Evolutionary conservation across 64 coral and sea anemone species (phyloP), one percentile per base, ranked within the genome.

Genomic region (Dendrophyllia cribrosa): DNA sequence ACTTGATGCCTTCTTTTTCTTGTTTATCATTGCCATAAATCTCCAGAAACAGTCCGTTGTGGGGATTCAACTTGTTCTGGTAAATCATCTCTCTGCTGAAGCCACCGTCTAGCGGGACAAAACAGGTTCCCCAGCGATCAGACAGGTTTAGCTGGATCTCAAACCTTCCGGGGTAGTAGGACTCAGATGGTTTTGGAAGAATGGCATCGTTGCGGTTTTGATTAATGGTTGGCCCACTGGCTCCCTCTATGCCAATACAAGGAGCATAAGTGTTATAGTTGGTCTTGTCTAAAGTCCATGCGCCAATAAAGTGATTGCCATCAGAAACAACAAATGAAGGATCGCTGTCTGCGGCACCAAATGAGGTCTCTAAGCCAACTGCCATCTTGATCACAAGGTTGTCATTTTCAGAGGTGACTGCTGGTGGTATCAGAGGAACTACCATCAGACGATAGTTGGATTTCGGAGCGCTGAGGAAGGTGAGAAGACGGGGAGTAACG

Each of bases 101-200:
- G 16, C 82, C 82, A 16, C 66, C 43, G 48, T 71, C 85, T 16
- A 34, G 49, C 25, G 85, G 65, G 34, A 87, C 22, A n/a, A 72
- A 86, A 43, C 83, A 86, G 46, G 64, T 86, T 70, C 83, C 83
- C 83, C 83, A 86, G 9, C 26, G 83, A 13, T 87, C 85, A 58
- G 51, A 53, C 34, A 34, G 34, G 51, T 58, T 87, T 17, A 87
- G 43, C 2, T 68, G 69, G 49, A 87, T 72, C n/a, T 72, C 85
- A 48, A 87, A 87, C 49, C 72, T 68, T 19, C 85, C 85, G 2
- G 85, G 84, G 13, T 87, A 87, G 4, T 51, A 43, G 20, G 68
- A 53, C 2, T 15, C 47, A 21, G 66, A 70, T 71, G 51, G 4
- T 15, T 24, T 49, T 5, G 66, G 83, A 44, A 51, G 49, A 13